Conservation (phyloP, 2,113 vertebrate genomes). For the Arvicanthis niloticus region DNA sequence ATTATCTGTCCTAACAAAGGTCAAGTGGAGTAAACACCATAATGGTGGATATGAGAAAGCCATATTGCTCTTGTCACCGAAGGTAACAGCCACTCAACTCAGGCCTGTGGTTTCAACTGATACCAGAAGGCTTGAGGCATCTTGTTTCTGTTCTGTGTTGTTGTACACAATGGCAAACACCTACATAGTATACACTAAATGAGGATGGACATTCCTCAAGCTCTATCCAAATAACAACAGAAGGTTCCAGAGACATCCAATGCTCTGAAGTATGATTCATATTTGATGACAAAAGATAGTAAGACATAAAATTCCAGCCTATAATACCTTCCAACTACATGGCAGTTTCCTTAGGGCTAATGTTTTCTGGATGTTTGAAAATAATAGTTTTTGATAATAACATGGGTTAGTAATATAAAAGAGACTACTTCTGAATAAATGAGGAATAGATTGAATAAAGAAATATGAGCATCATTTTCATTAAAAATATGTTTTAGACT, state of each 20-base stretch:
- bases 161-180: background rate
- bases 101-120: background rate
- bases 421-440: background rate
- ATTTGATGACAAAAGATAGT: background rate
- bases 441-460: background rate
- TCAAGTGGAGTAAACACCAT: background rate
- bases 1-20: background rate
- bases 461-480: background rate
- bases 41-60: background rate
- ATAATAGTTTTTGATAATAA: constrained; percentile 20
- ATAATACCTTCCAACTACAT: background rate
- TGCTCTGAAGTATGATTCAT: background rate
- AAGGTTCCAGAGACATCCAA: constrained; percentile 22
- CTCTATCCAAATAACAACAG: background rate
- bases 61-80: background rate
- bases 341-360: background rate
- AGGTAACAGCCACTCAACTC: background rate
- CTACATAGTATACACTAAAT: background rate
- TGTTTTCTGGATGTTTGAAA: background rate
- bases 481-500: background rate
- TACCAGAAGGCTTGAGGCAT: background rate
- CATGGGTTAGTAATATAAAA: background rate
- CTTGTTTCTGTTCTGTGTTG: background rate
- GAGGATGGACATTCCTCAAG: background rate
- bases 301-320: constrained; percentile 32